These are phyloP conservation scores for Propithecus deckenii DNA, from an alignment of 2,797 vertebrate species.

Conservation along the genomic window DNA sequence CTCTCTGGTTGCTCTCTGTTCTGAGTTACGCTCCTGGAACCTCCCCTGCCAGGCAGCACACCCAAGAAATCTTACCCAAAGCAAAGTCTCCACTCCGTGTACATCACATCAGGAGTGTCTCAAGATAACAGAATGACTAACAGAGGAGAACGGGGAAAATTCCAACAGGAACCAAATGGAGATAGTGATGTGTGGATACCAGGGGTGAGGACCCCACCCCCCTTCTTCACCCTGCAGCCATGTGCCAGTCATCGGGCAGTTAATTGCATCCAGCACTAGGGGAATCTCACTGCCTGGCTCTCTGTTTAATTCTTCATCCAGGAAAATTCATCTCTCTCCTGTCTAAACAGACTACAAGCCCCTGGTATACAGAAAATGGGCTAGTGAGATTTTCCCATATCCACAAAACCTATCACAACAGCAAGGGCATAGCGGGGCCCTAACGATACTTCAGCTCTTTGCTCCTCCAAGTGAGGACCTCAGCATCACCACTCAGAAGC, in stretches of 20 bases:
- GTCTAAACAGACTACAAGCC: background rate
- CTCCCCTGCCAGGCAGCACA: background rate
- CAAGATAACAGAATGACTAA: background rate
- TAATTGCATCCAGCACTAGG: fast-evolving
- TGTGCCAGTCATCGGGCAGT: fast-evolving
- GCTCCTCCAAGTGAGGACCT: background rate
- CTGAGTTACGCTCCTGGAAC: background rate
- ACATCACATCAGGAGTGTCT: background rate
- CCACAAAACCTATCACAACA: background rate
- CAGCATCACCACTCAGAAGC: background rate
- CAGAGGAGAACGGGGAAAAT: background rate
- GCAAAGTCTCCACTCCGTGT: background rate
- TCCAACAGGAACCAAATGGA: background rate
- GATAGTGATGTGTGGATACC: background rate
- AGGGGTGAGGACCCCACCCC: background rate
- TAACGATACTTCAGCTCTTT: background rate
- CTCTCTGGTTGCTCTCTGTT: background rate
- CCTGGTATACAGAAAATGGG: background rate
- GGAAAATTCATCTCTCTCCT: background rate
- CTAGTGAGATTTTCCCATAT: background rate
- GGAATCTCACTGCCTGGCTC: background rate
- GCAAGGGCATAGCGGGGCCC: too few species aligned
- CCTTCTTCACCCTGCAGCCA: too few species aligned
- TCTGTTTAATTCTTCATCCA: background rate
- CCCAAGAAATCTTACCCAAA: background rate